These are phyloP conservation scores for Ophion ventricosus DNA, from an alignment of 2,888 invertebrate species.

Conservation along the genomic window DNA sequence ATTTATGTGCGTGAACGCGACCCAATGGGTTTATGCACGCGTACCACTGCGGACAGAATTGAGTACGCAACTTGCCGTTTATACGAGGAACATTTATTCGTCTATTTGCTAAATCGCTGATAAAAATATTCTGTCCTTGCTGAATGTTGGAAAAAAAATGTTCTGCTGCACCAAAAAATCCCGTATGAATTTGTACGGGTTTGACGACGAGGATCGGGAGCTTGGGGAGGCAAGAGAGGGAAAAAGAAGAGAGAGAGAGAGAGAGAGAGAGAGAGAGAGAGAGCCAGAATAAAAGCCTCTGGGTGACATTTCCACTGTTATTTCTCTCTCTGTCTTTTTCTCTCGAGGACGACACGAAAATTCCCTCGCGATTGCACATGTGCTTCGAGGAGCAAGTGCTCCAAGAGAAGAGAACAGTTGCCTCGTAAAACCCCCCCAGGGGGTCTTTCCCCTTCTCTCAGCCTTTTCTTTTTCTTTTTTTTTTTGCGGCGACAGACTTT, in stretches of 20 bases:
- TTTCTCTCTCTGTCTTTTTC: conserved; percentile 20
- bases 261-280: background rate
- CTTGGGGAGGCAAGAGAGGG: conserved; percentile 12
- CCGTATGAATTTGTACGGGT: background rate
- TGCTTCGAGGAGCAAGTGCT: conserved; percentile 75
- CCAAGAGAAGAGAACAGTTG: conserved; percentile 73
- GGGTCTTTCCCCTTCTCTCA: conserved; percentile 28
- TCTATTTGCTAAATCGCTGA: background rate
- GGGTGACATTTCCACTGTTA: conserved; percentile 42
- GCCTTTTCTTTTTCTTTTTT: background rate
- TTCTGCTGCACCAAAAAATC: background rate
- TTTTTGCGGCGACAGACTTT: conserved; percentile 59
- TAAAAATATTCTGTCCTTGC: no score
- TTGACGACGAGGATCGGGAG: conserved; percentile 19
- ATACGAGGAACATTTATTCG: background rate
- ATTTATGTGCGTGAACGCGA: background rate
- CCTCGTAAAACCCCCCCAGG: conserved; percentile 60
- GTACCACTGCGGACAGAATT: background rate
- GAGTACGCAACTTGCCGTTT: background rate
- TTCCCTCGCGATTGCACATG: conserved; percentile 77
- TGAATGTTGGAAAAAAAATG: no score
- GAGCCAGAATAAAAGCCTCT: conserved; percentile 30
- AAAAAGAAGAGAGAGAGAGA: conserved; percentile 23
- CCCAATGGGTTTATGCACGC: background rate
- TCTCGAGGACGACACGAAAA: conserved; percentile 70